Evolutionary conservation across 2,113 vertebrate genomes (phyloP).

Genomic region (Silurus glanis): DNA sequence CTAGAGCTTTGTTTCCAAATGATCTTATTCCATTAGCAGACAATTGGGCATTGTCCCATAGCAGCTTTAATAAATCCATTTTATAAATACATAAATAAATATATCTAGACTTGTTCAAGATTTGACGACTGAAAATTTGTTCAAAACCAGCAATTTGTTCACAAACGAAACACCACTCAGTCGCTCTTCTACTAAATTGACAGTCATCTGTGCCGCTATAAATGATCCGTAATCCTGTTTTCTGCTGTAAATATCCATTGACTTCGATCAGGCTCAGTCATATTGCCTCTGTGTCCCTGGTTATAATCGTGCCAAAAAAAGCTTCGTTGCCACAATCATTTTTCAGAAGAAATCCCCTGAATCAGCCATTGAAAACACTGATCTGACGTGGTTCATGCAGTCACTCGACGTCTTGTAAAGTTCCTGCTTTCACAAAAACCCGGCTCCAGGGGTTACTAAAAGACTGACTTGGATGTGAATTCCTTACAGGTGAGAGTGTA

Average conservation of each 20-base stretch:
- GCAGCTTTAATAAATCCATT: too few relatives aligned
- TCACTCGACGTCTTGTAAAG: neutral
- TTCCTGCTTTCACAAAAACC: neutral
- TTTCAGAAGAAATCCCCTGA: slow-evolving; percentile 27
- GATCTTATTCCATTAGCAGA: neutral
- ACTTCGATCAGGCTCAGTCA: slow-evolving; percentile 26
- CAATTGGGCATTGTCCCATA: neutral
- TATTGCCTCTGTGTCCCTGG: slow-evolving; percentile 23
- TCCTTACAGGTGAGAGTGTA: neutral
- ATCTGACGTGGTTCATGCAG: neutral
- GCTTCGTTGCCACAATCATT: slow-evolving; percentile 12
- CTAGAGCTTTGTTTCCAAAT: neutral
- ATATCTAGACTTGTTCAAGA: too few relatives aligned
- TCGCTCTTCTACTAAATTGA: neutral
- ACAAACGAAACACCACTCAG: too few relatives aligned
- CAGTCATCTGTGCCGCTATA: slow-evolving; percentile 4
- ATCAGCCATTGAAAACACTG: slow-evolving; percentile 23
- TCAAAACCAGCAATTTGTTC: too few relatives aligned
- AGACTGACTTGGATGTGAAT: neutral
- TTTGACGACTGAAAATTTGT: too few relatives aligned
- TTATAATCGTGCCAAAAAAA: slow-evolving; percentile 18
- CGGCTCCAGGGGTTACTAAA: neutral
- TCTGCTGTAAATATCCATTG: slow-evolving; percentile 18
- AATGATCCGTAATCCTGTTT: slow-evolving; percentile 29
- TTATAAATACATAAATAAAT: too few relatives aligned